These are phyloP conservation scores for Lethenteron reissneri DNA, from an alignment of 2,113 vertebrate species.

Conservation along the genomic window DNA sequence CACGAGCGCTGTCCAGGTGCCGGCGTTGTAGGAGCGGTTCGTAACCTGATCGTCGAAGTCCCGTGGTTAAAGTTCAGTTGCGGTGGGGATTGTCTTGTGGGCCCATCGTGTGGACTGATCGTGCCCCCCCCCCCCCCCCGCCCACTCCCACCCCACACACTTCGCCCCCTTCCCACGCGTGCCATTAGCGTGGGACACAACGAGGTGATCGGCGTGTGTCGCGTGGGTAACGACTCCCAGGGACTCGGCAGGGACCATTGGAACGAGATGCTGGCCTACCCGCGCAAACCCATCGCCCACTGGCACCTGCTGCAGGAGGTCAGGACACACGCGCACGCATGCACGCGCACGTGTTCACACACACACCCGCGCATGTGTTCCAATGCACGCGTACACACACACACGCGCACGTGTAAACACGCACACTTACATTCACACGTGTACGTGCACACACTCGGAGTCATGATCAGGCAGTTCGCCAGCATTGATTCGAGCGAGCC, in stretches of 20 bases:
- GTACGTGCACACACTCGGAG: not conserved
- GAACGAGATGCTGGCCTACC: conserved; percentile 95
- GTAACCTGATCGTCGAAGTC: no score
- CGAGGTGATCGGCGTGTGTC: conserved; percentile 81
- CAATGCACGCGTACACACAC: not conserved
- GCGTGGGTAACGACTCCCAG: conserved; percentile 51
- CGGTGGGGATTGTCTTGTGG: no score
- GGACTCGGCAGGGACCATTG: conserved; percentile 88
- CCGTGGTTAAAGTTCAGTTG: no score
- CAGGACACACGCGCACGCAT: conserved; percentile 13
- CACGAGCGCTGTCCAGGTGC: no score
- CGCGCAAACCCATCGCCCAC: conserved; percentile 83
- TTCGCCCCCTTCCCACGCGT: not conserved
- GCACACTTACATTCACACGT: not conserved
- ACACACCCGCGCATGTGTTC: not conserved
- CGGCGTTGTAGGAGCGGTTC: no score
- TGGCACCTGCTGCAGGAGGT: conserved; percentile 84
- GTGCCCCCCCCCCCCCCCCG: not conserved
- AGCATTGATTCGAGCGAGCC: no score
- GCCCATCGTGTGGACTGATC: not conserved
- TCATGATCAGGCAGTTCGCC: no score
- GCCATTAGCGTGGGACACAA: conserved; percentile 67
- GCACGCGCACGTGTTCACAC: not conserved
- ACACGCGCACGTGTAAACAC: not conserved
- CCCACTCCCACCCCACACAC: not conserved